phyloP scores from a whole-genome alignment of 2,888 invertebrate species.

The Mimas tiliae region DNA sequence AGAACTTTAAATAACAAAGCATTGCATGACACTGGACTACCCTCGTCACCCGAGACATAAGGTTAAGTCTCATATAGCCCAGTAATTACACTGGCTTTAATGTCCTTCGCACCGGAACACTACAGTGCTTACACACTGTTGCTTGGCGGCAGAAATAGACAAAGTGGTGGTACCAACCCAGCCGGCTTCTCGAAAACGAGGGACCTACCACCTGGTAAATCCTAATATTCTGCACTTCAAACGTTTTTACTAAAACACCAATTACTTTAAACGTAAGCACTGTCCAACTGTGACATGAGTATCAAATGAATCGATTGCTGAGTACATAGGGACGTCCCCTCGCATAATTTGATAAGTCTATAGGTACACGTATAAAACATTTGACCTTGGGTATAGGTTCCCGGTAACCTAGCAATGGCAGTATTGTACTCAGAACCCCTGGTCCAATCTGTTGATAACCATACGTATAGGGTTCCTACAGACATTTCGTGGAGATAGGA shows the following conservation, averaged over 20 bases:
- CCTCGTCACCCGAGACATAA: too few species aligned
- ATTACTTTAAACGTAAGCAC: slow-evolving; percentile 36
- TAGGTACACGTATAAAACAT: slow-evolving; percentile 64
- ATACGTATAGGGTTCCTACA: slow-evolving; percentile 76
- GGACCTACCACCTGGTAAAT: too few species aligned
- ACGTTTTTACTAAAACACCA: slow-evolving; percentile 31
- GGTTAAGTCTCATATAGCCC: too few species aligned
- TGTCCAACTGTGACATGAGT: slow-evolving; percentile 46
- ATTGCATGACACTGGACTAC: too few species aligned
- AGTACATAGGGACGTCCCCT: slow-evolving; percentile 55
- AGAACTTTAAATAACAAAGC: too few species aligned
- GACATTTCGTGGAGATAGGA: slow-evolving; percentile 60
- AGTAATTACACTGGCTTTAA: too few species aligned
- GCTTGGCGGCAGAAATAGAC: too few species aligned
- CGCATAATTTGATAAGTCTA: slow-evolving; percentile 59
- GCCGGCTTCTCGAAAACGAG: too few species aligned
- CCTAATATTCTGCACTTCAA: background rate
- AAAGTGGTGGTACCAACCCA: too few species aligned
- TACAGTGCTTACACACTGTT: too few species aligned
- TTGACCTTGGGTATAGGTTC: slow-evolving; percentile 79
- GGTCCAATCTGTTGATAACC: slow-evolving; percentile 74
- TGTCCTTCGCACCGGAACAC: too few species aligned
- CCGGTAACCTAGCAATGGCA: slow-evolving; percentile 80
- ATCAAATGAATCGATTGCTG: slow-evolving; percentile 58
- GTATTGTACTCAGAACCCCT: slow-evolving; percentile 73